These are phyloP conservation scores for Todiramphus chloris DNA, from an alignment of 2,113 vertebrate genomes.

Conservation along the genomic window DNA sequence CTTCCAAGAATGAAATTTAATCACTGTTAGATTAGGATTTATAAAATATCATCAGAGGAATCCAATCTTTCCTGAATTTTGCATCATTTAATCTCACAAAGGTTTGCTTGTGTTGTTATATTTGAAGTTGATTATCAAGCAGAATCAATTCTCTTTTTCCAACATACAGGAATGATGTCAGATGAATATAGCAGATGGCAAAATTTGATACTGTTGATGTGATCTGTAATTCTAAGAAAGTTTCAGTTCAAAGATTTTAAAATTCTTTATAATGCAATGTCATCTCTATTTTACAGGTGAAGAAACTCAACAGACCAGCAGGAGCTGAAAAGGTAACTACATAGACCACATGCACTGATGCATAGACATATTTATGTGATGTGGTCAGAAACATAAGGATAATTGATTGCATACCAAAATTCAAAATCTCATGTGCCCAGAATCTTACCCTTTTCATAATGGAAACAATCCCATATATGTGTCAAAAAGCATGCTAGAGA, in stretches of 20 bases:
- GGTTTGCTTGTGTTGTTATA: not conserved
- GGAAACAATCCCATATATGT: conserved; percentile 1
- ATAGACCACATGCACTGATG: rapidly evolving
- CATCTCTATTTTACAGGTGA: not conserved
- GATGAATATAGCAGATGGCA: not conserved
- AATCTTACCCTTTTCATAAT: not conserved
- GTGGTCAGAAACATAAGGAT: not conserved
- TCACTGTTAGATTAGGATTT: not conserved
- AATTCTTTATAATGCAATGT: not conserved
- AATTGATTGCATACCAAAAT: not conserved
- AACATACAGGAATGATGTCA: not conserved
- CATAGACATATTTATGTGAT: not conserved
- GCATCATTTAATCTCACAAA: not conserved
- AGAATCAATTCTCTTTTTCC: not conserved
- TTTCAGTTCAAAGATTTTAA: not conserved
- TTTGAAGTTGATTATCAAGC: not conserved
- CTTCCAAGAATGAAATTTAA: not conserved
- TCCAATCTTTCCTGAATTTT: not conserved
- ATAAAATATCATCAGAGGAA: not conserved
- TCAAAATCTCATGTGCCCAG: not conserved
- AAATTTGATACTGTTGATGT: not conserved
- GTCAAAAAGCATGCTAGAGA: not conserved
- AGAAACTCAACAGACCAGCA: not conserved
- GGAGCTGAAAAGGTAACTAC: not conserved
- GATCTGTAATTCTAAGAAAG: not conserved